Evolutionary conservation across 2,113 vertebrate genomes (phyloP).

Genomic region (Catharus minimus): DNA sequence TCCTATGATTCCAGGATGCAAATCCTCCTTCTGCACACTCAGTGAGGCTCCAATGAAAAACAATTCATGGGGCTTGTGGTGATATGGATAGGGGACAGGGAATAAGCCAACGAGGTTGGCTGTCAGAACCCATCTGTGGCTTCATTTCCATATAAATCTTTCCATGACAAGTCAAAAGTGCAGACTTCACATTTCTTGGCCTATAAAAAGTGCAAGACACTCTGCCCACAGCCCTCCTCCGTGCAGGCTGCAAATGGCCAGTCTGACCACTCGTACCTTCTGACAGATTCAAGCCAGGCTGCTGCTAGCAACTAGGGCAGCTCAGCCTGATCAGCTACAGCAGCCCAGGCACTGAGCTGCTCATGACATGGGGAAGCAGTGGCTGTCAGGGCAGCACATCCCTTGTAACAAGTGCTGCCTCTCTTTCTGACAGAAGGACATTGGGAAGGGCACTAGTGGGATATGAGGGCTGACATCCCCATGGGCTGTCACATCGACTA

Average conservation of each 20-base stretch:
- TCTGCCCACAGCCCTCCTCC: background rate
- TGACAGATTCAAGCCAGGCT: background rate
- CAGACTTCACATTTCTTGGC: background rate
- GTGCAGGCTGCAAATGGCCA: background rate
- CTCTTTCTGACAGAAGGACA: background rate
- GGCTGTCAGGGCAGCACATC: background rate
- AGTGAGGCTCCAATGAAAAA: background rate
- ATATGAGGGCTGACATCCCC: conserved; percentile 15
- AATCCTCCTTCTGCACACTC: background rate
- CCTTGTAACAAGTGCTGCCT: background rate
- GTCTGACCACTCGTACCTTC: background rate
- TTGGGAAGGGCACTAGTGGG: background rate
- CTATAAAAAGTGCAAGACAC: background rate
- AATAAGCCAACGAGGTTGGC: background rate
- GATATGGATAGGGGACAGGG: background rate
- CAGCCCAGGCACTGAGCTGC: background rate
- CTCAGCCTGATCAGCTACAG: background rate
- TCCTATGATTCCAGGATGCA: background rate
- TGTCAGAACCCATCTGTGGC: background rate
- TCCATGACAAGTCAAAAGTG: background rate
- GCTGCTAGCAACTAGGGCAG: background rate
- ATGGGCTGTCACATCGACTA: conserved; percentile 21
- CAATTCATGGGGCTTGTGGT: background rate
- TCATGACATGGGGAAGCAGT: rapidly evolving
- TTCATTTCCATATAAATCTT: background rate